Percentiles rank a stretch among this genome's conserved stretches.
Evolutionary conservation across 1,140 invertebrate genomes (phyloP).

Genomic region (Stegodyphus mimosarum): DNA sequence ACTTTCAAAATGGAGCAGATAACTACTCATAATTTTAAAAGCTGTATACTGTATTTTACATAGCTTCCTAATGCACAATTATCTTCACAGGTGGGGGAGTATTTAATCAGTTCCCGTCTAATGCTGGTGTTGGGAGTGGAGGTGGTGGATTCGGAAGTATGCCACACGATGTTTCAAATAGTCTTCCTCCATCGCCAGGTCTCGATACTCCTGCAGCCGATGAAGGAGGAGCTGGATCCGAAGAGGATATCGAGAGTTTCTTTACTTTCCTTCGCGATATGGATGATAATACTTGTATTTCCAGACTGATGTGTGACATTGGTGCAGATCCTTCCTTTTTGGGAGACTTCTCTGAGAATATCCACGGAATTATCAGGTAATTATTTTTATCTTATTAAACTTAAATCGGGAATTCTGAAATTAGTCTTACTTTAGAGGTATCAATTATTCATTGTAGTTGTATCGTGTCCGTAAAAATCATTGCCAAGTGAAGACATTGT

Average conservation of each 20-base stretch:
- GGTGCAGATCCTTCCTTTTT: constrained; percentile 35
- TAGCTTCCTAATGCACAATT: too few species aligned
- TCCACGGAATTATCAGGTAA: constrained; percentile 38
- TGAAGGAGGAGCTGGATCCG: neutral
- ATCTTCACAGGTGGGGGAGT: neutral
- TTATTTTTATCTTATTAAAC: neutral
- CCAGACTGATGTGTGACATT: constrained; percentile 42
- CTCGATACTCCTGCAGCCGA: neutral
- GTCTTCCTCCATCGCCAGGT: neutral
- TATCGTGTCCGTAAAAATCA: too few species aligned
- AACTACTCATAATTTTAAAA: too few species aligned
- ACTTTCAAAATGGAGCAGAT: too few species aligned
- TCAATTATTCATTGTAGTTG: too few species aligned
- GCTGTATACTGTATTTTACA: too few species aligned
- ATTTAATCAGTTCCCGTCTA: neutral
- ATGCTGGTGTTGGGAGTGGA: neutral
- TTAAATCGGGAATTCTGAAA: too few species aligned
- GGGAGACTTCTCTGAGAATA: constrained; percentile 52
- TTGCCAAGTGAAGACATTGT: too few species aligned
- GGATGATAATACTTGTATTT: constrained; percentile 53
- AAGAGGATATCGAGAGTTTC: constrained; percentile 42
- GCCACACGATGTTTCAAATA: neutral
- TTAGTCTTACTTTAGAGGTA: too few species aligned
- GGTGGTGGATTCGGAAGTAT: neutral
- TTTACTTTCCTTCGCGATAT: constrained; percentile 45